phyloP scores from a whole-genome alignment of 2,888 invertebrate genomes.

The Mamestra brassicae region DNA sequence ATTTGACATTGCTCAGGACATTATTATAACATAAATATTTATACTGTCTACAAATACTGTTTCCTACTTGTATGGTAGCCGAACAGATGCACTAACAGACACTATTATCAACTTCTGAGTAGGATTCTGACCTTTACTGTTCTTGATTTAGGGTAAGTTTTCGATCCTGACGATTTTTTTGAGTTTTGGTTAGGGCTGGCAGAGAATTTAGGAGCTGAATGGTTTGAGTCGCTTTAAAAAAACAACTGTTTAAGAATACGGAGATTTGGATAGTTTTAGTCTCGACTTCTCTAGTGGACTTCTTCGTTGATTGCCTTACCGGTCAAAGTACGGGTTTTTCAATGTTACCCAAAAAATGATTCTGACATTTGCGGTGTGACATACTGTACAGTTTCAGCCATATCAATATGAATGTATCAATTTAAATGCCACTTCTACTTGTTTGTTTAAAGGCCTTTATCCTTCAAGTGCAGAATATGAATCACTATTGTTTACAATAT shows the following conservation, averaged over 20 bases:
- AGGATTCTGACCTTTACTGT: not conserved
- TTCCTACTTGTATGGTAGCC: slow-evolving; percentile 48
- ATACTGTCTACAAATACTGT: slow-evolving; percentile 51
- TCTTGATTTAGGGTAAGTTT: slow-evolving; percentile 7
- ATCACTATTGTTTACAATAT: slow-evolving; percentile 31
- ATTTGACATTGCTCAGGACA: slow-evolving; percentile 46
- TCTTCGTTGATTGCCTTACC: not conserved
- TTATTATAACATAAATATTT: slow-evolving; percentile 58
- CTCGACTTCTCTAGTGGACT: not conserved
- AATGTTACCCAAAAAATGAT: not conserved
- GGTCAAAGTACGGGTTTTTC: not conserved
- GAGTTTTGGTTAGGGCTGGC: slow-evolving; percentile 53
- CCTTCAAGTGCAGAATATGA: slow-evolving; percentile 5
- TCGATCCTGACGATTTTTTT: slow-evolving; percentile 47
- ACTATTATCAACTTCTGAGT: slow-evolving; percentile 28
- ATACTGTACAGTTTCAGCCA: not conserved
- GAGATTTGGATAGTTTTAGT: too few species aligned
- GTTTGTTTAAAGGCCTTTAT: not conserved
- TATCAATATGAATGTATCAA: not conserved
- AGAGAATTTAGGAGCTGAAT: not conserved
- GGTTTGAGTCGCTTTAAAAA: not conserved
- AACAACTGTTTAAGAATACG: not conserved
- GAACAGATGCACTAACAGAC: slow-evolving; percentile 42
- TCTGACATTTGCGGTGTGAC: not conserved
- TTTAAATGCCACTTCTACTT: not conserved